Conservation (phyloP, 92 coral and sea anemone species). For the Siderastrea siderea region DNA sequence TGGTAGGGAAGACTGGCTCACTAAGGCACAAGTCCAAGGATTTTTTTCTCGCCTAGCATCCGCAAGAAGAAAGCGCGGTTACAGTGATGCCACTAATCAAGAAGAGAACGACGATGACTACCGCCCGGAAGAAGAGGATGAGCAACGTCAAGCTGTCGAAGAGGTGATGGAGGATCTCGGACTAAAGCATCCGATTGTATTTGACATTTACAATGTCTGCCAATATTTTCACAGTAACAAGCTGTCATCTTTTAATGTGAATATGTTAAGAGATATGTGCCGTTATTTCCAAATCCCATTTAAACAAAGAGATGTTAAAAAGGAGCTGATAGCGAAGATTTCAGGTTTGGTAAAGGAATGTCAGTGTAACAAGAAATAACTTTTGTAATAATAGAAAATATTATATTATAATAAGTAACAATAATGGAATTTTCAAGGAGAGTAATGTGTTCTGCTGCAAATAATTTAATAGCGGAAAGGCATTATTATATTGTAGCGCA, state of each 20-base stretch:
- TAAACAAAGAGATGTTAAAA: no score
- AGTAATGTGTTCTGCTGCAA: no score
- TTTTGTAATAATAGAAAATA: no score
- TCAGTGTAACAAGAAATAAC: no score
- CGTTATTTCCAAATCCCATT: slow-evolving; percentile 40
- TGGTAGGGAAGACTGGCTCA: slow-evolving; percentile 60
- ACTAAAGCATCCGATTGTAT: slow-evolving; percentile 64
- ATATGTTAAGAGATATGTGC: slow-evolving; percentile 57
- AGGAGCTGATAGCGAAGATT: no score
- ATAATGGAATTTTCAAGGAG: no score
- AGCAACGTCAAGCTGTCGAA: slow-evolving; percentile 51
- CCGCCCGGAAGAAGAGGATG: slow-evolving; percentile 25
- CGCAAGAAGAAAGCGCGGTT: slow-evolving; percentile 53
- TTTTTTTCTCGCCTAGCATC: slow-evolving; percentile 67
- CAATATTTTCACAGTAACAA: no score
- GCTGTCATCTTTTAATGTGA: slow-evolving; percentile 44
- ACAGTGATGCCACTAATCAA: slow-evolving; percentile 3
- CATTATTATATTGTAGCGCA: no score
- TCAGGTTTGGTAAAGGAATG: no score
- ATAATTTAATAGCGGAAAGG: no score
- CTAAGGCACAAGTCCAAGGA: slow-evolving; percentile 38
- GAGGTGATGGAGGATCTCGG: slow-evolving; percentile 55
- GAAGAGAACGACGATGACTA: slow-evolving; percentile 47
- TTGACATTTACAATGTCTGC: slow-evolving; percentile 51
- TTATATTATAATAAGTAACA: no score